These are phyloP conservation scores for Chunga burmeisteri DNA, from an alignment of 2,113 vertebrate genomes.

Conservation along the genomic window DNA sequence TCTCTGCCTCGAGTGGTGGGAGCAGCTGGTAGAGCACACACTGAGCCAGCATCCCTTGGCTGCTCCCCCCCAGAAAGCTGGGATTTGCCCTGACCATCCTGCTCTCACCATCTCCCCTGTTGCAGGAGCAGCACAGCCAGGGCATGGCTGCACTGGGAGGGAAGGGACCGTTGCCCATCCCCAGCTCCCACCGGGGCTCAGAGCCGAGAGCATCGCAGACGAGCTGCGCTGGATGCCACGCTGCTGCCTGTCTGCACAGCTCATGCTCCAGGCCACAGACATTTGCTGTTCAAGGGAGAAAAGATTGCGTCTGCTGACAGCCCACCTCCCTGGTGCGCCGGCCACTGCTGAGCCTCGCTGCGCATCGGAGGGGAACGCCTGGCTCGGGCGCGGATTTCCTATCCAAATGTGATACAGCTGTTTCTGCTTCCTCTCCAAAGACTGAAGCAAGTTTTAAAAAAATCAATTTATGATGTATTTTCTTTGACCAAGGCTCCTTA, in stretches of 20 bases:
- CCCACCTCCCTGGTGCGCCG: accelerated
- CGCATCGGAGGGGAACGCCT: not conserved
- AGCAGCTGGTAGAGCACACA: not conserved
- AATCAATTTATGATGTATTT: not conserved
- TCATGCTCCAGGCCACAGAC: not conserved
- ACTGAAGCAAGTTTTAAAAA: not conserved
- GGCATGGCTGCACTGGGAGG: accelerated
- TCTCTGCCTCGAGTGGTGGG: not conserved
- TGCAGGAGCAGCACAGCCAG: not conserved
- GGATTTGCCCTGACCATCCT: not conserved
- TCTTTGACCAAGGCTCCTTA: not conserved
- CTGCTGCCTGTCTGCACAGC: not conserved
- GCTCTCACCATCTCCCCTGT: not conserved
- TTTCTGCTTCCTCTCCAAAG: slow-evolving; percentile 31
- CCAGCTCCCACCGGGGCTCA: not conserved
- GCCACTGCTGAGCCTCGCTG: accelerated
- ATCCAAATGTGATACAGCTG: slow-evolving; percentile 36
- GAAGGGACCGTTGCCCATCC: accelerated
- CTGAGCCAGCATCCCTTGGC: accelerated
- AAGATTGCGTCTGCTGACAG: not conserved
- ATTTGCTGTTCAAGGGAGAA: not conserved
- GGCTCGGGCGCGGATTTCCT: not conserved
- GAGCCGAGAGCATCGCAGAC: accelerated
- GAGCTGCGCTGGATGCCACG: not conserved
- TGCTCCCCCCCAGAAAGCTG: not conserved